phyloP scores from a whole-genome alignment of 2,888 invertebrate genomes.

The Leucophenga montana region DNA sequence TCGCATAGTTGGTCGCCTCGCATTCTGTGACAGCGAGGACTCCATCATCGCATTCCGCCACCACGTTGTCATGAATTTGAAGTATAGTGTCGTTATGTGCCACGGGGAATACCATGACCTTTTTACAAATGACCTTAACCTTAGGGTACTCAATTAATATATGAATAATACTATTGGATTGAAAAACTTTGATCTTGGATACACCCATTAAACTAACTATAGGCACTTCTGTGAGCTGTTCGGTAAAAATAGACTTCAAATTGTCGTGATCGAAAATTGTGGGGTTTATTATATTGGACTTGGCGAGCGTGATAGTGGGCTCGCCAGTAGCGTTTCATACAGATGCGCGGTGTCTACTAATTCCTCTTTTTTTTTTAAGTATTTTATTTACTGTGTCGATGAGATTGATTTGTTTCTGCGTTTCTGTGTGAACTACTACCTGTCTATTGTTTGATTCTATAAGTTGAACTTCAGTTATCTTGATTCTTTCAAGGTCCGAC shows the following conservation, averaged over 20 bases:
- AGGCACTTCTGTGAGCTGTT: conserved; percentile 17
- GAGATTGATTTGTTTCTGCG: too few species aligned
- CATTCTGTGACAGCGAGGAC: conserved; percentile 23
- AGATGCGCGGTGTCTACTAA: too few species aligned
- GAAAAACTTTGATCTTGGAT: conserved; percentile 7
- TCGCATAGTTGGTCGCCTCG: neutral
- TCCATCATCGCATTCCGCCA: conserved; percentile 8
- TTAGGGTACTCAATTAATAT: neutral
- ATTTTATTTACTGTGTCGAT: too few species aligned
- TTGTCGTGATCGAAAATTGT: conserved; percentile 22
- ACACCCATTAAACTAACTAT: conserved; percentile 28
- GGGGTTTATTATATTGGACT: conserved; percentile 26
- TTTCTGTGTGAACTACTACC: too few species aligned
- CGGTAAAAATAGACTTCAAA: conserved; percentile 11
- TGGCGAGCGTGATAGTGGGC: conserved; percentile 24
- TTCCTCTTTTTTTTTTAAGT: too few species aligned
- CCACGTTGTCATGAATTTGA: neutral
- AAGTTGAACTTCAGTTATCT: too few species aligned
- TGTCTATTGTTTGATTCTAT: too few species aligned
- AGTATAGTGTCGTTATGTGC: neutral
- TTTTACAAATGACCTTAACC: neutral
- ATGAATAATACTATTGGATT: neutral
- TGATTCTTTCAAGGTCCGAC: neutral
- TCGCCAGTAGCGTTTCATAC: too few species aligned
- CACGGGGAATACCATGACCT: neutral